A percentile compares a stretch with the other conserved stretches of the same genome.
These are phyloP conservation scores for Aelia acuminata DNA, from an alignment of 2,888 invertebrate species.

Conservation along the genomic window DNA sequence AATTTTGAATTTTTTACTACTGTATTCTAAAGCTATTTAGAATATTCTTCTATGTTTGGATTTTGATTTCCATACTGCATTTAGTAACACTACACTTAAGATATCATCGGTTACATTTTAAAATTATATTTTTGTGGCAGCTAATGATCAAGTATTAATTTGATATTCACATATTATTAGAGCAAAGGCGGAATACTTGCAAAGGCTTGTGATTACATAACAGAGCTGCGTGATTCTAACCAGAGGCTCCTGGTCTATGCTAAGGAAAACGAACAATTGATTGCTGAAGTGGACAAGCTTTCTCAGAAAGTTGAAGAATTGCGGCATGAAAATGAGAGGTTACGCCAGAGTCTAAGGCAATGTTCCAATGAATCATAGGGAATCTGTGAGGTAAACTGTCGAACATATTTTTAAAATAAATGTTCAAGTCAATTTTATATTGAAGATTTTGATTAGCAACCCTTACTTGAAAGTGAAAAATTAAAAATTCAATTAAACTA, in stretches of 20 bases:
- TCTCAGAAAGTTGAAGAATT: conserved; percentile 81
- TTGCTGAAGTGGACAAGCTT: conserved; percentile 79
- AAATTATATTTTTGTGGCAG: background rate
- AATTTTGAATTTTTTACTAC: no score
- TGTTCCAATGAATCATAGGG: conserved; percentile 42
- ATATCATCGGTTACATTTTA: background rate
- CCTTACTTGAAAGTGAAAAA: no score
- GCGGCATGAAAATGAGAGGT: conserved; percentile 82
- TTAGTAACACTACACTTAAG: background rate
- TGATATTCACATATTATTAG: conserved; percentile 70
- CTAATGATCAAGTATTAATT: background rate
- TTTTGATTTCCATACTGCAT: no score
- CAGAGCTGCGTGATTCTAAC: conserved; percentile 84
- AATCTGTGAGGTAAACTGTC: background rate
- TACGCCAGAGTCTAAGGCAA: conserved; percentile 70
- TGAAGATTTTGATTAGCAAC: no score
- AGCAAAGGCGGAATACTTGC: conserved; percentile 96
- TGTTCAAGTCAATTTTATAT: no score
- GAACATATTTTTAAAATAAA: background rate
- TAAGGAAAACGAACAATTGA: conserved; percentile 81
- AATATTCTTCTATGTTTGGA: no score
- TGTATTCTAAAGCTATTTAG: no score
- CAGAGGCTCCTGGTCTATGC: conserved; percentile 77
- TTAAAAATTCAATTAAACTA: no score
- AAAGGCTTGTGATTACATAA: conserved; percentile 95